Percentiles rank a stretch among this genome's conserved stretches.
Conservation (phyloP, 1,140 invertebrate species). For the Anoplolepis gracilipes region DNA sequence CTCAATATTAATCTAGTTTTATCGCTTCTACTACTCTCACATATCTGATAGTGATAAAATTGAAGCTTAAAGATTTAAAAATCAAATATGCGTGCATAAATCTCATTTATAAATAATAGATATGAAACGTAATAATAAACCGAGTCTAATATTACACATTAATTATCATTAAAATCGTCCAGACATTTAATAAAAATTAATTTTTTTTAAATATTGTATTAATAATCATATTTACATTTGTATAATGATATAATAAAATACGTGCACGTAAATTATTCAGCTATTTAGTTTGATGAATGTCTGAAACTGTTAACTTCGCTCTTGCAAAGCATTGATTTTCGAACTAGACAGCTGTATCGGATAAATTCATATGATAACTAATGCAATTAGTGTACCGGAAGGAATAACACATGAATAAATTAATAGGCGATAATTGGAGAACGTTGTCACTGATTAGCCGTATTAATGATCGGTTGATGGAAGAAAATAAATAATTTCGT, state of each 20-base stretch:
- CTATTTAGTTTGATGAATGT: slow-evolving; percentile 15
- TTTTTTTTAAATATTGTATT: background rate
- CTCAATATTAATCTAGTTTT: slow-evolving; percentile 33
- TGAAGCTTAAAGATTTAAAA: slow-evolving; percentile 11
- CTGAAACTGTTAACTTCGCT: slow-evolving; percentile 3
- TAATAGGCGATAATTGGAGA: slow-evolving; percentile 16
- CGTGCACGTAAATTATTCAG: background rate
- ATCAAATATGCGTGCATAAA: background rate
- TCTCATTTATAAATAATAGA: background rate
- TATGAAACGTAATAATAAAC: background rate
- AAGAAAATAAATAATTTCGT: slow-evolving; percentile 48
- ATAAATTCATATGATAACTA: slow-evolving; percentile 41
- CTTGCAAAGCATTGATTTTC: slow-evolving; percentile 22
- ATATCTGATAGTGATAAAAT: background rate
- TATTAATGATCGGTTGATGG: slow-evolving; percentile 30
- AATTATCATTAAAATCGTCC: slow-evolving; percentile 4
- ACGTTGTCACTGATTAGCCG: slow-evolving; percentile 9
- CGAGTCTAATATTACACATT: background rate
- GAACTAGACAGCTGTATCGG: slow-evolving; percentile 19
- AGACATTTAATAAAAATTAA: background rate
- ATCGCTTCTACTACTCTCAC: background rate
- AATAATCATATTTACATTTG: background rate
- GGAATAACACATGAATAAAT: slow-evolving; percentile 34
- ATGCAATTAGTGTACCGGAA: slow-evolving; percentile 49
- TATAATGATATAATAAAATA: background rate